These are phyloP conservation scores for Agrenia bidenticulata DNA, from an alignment of 2,888 invertebrate species.

Conservation along the genomic window DNA sequence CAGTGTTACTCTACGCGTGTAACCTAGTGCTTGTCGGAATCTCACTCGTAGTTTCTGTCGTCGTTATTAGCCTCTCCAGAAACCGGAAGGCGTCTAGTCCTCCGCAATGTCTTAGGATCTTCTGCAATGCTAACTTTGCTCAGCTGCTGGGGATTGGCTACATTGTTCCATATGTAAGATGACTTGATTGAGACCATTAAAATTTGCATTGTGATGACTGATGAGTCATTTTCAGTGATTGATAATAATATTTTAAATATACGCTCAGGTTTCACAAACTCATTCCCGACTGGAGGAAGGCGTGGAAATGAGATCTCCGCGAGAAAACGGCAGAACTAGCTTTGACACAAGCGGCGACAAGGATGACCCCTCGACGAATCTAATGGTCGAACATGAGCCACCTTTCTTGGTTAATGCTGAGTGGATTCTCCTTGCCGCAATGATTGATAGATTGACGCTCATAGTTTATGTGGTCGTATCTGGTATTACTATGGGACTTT, in stretches of 20 bases:
- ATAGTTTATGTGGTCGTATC: slow-evolving; percentile 59
- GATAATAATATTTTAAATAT: too few relatives aligned
- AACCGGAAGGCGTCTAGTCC: slow-evolving; percentile 58
- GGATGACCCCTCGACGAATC: slow-evolving; percentile 42
- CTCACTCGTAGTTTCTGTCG: slow-evolving; percentile 61
- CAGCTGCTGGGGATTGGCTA: slow-evolving; percentile 53
- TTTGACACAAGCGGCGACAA: slow-evolving; percentile 34
- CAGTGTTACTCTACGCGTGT: slow-evolving; percentile 63
- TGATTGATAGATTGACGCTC: slow-evolving; percentile 51
- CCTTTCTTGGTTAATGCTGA: slow-evolving; percentile 48
- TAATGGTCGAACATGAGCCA: slow-evolving; percentile 34
- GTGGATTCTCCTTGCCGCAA: slow-evolving; percentile 50
- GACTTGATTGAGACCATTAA: background rate
- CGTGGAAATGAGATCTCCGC: slow-evolving; percentile 48
- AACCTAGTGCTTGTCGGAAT: slow-evolving; percentile 60
- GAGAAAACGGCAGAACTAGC: slow-evolving; percentile 33
- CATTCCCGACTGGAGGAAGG: slow-evolving; percentile 50
- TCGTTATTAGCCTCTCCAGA: slow-evolving; percentile 62
- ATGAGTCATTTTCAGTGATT: too few relatives aligned
- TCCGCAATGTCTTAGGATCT: slow-evolving; percentile 55
- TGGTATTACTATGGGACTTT: slow-evolving; percentile 56
- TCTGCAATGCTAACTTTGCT: slow-evolving; percentile 53
- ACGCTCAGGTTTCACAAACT: slow-evolving; percentile 49
- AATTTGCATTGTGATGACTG: background rate
- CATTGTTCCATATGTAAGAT: slow-evolving; percentile 53